Percentiles rank a stretch among this genome's conserved stretches.
These are phyloP conservation scores for Chymomyza costata DNA, from an alignment of 1,140 invertebrate species.

Conservation along the genomic window DNA sequence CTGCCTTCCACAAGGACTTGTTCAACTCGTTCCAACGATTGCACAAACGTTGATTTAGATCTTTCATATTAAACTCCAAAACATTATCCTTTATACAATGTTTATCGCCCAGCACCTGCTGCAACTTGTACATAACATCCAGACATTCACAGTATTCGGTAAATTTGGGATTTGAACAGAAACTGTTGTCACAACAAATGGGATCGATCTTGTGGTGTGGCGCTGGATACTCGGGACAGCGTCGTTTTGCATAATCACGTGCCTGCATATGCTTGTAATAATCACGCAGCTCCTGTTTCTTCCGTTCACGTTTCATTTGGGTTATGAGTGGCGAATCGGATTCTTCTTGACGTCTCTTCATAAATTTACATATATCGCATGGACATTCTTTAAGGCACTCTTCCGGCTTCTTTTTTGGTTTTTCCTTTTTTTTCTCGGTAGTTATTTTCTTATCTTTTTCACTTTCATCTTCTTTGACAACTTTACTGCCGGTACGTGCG, in stretches of 20 bases:
- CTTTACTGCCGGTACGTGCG: not conserved
- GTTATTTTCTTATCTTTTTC: not conserved
- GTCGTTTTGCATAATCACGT: slow-evolving; percentile 20
- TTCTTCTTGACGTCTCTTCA: slow-evolving; percentile 8
- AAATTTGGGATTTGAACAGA: slow-evolving; percentile 19
- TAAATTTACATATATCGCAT: slow-evolving; percentile 29
- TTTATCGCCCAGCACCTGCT: slow-evolving; percentile 8
- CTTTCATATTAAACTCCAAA: slow-evolving; percentile 13
- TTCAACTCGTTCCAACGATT: slow-evolving; percentile 22
- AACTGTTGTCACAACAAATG: slow-evolving; percentile 15
- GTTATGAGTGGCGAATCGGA: slow-evolving; percentile 31
- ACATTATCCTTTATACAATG: not conserved
- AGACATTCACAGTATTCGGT: slow-evolving; percentile 26
- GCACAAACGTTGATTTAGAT: slow-evolving; percentile 14
- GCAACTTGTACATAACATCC: slow-evolving; percentile 30
- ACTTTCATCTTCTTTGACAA: not conserved
- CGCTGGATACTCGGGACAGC: not conserved
- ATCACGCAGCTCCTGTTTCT: slow-evolving; percentile 11
- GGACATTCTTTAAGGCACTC: slow-evolving; percentile 27
- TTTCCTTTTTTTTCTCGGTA: slow-evolving; percentile 1
- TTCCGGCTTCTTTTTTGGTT: not conserved
- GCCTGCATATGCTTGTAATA: slow-evolving; percentile 30
- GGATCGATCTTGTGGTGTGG: slow-evolving; percentile 26
- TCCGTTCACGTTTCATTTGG: slow-evolving; percentile 29
- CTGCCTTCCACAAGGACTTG: too few relatives aligned